Percentiles rank a stretch among this genome's conserved stretches.
Conservation (phyloP, 2,888 invertebrate species). For the Gymnocheta viridis region DNA sequence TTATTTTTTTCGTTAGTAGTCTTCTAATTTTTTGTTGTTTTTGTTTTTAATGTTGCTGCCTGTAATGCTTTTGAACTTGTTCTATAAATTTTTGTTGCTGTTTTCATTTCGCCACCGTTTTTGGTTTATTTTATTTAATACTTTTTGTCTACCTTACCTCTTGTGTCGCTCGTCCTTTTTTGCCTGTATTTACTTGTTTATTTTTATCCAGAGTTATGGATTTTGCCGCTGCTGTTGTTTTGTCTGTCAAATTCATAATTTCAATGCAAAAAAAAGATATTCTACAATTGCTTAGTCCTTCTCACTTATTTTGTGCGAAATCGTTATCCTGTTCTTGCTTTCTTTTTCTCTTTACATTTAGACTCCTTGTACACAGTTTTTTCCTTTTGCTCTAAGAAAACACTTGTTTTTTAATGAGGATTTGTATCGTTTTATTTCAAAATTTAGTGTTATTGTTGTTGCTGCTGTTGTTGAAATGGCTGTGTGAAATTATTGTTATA, state of each 20-base stretch:
- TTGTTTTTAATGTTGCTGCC: constrained; percentile 41
- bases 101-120: constrained; percentile 17
- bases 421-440: constrained; percentile 75
- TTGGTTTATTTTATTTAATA: constrained; percentile 52
- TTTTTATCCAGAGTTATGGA: constrained; percentile 81
- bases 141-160: constrained; percentile 24
- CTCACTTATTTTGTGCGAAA: constrained; percentile 22
- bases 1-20: constrained; percentile 11
- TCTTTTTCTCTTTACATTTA: constrained; percentile 39
- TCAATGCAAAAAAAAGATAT: constrained; percentile 69
- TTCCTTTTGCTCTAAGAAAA: not conserved
- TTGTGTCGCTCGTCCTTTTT: not conserved
- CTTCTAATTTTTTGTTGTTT: constrained; percentile 47
- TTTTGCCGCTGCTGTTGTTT: constrained; percentile 78
- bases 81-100: constrained; percentile 58
- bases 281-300: constrained; percentile 60
- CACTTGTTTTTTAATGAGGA: constrained; percentile 77
- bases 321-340: constrained; percentile 50
- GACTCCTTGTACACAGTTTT: constrained; percentile 36
- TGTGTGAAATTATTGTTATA: constrained; percentile 65
- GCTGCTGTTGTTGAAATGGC: constrained; percentile 11
- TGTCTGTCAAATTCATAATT: constrained; percentile 80
- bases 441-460: not conserved
- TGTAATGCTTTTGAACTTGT: constrained; percentile 62
- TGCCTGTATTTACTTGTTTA: constrained; percentile 69